Conservation (phyloP, 2,888 invertebrate genomes). For the Trilocha varians region DNA sequence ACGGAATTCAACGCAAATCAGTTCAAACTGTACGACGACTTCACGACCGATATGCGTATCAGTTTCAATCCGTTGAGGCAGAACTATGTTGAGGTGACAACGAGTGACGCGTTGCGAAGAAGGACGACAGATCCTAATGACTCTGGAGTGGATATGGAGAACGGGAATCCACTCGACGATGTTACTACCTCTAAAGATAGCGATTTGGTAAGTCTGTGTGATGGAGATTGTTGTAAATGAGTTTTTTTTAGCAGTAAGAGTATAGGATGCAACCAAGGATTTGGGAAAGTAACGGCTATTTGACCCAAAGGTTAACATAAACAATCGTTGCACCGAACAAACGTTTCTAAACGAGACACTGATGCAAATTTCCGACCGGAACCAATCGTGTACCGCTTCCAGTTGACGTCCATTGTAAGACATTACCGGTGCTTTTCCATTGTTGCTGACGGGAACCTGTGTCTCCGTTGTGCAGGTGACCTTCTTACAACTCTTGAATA, state of each 20-base stretch:
- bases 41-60: conserved; percentile 57
- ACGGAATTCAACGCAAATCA: conserved; percentile 67
- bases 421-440: not conserved
- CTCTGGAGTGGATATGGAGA: conserved; percentile 65
- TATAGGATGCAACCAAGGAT: too few relatives aligned
- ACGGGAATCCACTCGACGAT: conserved; percentile 56
- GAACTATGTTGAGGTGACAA: conserved; percentile 38
- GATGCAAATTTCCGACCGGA: conserved; percentile 4
- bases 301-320: not conserved
- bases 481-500: not conserved
- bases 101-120: conserved; percentile 23
- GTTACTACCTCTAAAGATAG: conserved; percentile 45
- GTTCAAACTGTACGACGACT: conserved; percentile 65
- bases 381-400: not conserved
- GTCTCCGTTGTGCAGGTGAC: too few relatives aligned
- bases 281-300: too few relatives aligned
- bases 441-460: not conserved
- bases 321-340: not conserved
- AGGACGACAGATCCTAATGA: conserved; percentile 53
- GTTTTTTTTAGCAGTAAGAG: too few relatives aligned
- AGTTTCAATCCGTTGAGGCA: conserved; percentile 51
- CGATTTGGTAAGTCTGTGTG: conserved; percentile 69
- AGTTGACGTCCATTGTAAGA: conserved; percentile 1
- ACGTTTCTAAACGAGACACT: not conserved
- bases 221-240: too few relatives aligned